Conservation (phyloP, 2,888 invertebrate species). For the Prionchulus punctatus region DNA sequence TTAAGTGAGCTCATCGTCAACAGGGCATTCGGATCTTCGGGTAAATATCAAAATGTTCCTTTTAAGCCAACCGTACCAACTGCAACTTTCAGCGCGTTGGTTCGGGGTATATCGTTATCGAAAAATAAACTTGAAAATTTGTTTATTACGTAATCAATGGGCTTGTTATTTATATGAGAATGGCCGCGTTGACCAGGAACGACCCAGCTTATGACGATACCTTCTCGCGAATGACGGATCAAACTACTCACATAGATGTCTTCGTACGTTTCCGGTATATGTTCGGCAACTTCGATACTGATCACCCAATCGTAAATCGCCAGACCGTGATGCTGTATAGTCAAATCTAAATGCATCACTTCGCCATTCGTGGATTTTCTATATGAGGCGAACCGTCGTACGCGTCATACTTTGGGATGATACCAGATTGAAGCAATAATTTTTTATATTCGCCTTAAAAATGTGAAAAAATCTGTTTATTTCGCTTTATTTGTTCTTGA, state of each 20-base stretch:
- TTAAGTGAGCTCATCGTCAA: not conserved
- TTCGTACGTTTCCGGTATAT: slow-evolving; percentile 13
- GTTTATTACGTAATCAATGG: not conserved
- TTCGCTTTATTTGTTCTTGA: too few relatives aligned
- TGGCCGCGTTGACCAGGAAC: slow-evolving; percentile 9
- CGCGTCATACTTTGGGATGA: slow-evolving; percentile 4
- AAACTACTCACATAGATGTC: slow-evolving; percentile 11
- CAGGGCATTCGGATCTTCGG: not conserved
- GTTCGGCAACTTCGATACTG: slow-evolving; percentile 14
- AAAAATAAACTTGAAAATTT: not conserved
- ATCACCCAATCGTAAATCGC: slow-evolving; percentile 12
- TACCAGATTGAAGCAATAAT: not conserved
- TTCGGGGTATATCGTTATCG: not conserved
- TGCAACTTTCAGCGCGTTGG: not conserved
- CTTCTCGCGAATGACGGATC: slow-evolving; percentile 11
- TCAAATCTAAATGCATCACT: slow-evolving; percentile 12
- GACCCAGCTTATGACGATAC: slow-evolving; percentile 13
- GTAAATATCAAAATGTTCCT: not conserved
- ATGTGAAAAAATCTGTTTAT: too few relatives aligned
- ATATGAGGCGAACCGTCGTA: slow-evolving; percentile 9
- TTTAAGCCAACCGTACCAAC: not conserved
- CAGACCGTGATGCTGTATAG: slow-evolving; percentile 12
- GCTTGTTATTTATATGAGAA: slow-evolving; percentile 2
- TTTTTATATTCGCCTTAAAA: slow-evolving; percentile 6
- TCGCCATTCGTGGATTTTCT: slow-evolving; percentile 1